phyloP scores from a whole-genome alignment of 2,113 vertebrate species.

The Menidia beryllina region DNA sequence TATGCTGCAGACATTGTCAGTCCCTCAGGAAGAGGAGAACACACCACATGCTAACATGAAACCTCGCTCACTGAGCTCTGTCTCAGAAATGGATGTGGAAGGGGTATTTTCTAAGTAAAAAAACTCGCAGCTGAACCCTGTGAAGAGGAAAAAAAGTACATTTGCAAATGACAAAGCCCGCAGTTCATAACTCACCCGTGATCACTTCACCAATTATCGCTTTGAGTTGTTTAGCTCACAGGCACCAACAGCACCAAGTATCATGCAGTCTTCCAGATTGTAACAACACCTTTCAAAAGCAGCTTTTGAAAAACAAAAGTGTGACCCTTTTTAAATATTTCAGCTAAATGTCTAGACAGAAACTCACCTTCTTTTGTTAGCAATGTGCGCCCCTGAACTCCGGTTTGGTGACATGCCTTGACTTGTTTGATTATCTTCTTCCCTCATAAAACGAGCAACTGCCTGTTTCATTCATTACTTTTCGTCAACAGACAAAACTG shows the following conservation, averaged over 20 bases:
- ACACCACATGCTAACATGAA: not conserved
- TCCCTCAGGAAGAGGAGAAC: constrained; percentile 4
- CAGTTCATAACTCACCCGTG: constrained; percentile 11
- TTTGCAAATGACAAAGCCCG: constrained; percentile 7
- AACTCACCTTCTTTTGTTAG: not conserved
- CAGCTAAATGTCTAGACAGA: not conserved
- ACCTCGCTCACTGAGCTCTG: not conserved
- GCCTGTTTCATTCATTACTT: not conserved
- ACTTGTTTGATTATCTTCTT: not conserved
- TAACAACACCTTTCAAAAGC: constrained; percentile 7
- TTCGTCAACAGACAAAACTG: not conserved
- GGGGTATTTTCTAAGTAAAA: constrained; percentile 13
- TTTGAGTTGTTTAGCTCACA: constrained; percentile 23
- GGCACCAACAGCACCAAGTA: not conserved
- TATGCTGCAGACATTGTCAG: constrained; percentile 10
- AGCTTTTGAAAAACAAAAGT: constrained; percentile 15
- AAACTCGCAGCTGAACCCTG: not conserved
- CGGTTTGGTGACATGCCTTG: not conserved
- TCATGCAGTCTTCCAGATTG: constrained; percentile 16
- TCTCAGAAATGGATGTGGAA: not conserved
- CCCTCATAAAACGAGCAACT: not conserved
- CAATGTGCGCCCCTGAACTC: constrained; percentile 26
- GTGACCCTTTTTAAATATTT: not conserved
- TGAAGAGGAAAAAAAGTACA: constrained; percentile 14
- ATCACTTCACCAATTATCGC: constrained; percentile 52